A percentile compares a stretch with the other conserved stretches of the same genome.
Conservation (phyloP, 2,888 invertebrate genomes). For the Xanthia icteritia region DNA sequence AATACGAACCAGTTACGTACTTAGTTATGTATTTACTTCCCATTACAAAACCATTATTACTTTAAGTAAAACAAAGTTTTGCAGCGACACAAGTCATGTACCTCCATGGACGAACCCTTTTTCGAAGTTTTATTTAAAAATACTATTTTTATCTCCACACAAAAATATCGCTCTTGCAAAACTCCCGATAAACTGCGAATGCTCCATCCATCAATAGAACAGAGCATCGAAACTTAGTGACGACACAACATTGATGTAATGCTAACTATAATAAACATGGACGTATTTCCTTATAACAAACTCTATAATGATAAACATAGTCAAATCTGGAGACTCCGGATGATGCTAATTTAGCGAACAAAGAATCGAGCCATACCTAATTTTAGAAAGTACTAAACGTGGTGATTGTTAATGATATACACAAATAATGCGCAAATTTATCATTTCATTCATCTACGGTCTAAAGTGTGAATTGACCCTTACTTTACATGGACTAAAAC, state of each 20-base stretch:
- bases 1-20: too few species aligned
- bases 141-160: background rate
- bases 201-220: conserved; percentile 28
- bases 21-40: background rate
- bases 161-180: background rate
- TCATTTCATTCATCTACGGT: background rate
- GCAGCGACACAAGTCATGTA: background rate
- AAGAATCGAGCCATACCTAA: background rate
- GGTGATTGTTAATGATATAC: background rate
- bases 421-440: background rate
- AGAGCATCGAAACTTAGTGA: background rate
- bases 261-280: background rate
- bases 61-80: background rate
- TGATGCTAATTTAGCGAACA: background rate
- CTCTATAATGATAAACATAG: background rate
- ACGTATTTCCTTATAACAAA: background rate
- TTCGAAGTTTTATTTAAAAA: background rate
- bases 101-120: background rate
- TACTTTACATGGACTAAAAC: background rate
- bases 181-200: background rate
- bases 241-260: background rate
- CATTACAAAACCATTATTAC: background rate
- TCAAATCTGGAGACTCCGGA: too few species aligned
- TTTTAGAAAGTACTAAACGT: background rate
- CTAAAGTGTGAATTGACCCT: background rate